Conservation (phyloP, 2,888 invertebrate species). For the Rosalia funebris region DNA sequence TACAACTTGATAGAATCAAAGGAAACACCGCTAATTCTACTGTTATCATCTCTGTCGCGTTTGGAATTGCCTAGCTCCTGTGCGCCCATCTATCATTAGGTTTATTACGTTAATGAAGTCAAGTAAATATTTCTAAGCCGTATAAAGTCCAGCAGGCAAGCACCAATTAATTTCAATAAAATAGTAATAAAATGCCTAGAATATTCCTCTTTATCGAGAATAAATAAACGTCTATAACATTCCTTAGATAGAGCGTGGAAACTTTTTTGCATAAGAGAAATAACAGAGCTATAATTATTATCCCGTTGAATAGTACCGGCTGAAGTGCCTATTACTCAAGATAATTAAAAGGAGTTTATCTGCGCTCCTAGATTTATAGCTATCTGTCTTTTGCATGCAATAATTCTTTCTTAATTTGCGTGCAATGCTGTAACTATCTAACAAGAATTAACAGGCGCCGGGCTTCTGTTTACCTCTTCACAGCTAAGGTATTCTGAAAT, state of each 20-base stretch:
- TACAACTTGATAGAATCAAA: too few species aligned
- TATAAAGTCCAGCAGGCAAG: neutral
- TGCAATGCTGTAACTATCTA: slow-evolving; percentile 3
- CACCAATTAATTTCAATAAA: slow-evolving; percentile 13
- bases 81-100: neutral
- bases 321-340: slow-evolving; percentile 22
- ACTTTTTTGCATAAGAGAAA: slow-evolving; percentile 3
- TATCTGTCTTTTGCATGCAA: slow-evolving; percentile 15
- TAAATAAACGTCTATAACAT: slow-evolving; percentile 3
- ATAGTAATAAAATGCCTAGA: slow-evolving; percentile 7
- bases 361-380: slow-evolving; percentile 13
- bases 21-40: too few species aligned
- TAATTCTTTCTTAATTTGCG: slow-evolving; percentile 20
- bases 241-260: slow-evolving; percentile 3
- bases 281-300: slow-evolving; percentile 2
- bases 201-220: slow-evolving; percentile 11
- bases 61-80: too few species aligned
- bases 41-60: too few species aligned
- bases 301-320: slow-evolving; percentile 6
- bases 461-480: slow-evolving; percentile 4
- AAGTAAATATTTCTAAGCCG: slow-evolving; percentile 1
- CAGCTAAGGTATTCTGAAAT: too few species aligned
- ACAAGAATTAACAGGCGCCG: slow-evolving; percentile 1
- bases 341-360: slow-evolving; percentile 22
- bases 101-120: slow-evolving; percentile 6